Base-by-base conservation (phyloP, 2,113 vertebrate genomes). In the crab-eating macaque (Macaca fascicularis) region DNA sequence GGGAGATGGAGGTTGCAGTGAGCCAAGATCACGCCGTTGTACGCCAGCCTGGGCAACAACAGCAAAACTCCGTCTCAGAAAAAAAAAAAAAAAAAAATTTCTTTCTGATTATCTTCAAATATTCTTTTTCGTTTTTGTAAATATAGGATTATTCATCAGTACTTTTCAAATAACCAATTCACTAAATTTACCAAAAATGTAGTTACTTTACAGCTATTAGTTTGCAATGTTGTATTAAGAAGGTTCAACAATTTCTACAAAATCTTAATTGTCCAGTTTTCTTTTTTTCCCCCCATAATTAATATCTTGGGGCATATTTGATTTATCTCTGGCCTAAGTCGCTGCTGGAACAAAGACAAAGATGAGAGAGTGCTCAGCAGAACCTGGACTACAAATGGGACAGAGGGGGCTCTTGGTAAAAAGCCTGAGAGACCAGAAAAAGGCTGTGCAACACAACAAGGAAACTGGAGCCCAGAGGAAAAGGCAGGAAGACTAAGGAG, bases 31-130 rank as follows among this genome's bases (percentile, higher is more conserved):
- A 6, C 6, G 19, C 52, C 19, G 0, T 20, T 55, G 52, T 19
- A 55, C 19, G 2, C 52, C 19, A 55, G 19, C 19, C 52, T 55
- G 19, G 19, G 52, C 6, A 19, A 55, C 52, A 55, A 55, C 2
- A 55, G 19, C 52, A 55, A 55, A 55, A 20, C 19, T 55, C 52
- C 2, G 6, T 20, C 52, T 20, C 52, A 55, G 6, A 19, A 20
- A 55, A 55, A 55, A 55, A 20, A 52, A 55, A 55, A 52, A 55
- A 55, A 55, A 64, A 12, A 85, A 30, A 48, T 8, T 6, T 38
- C 30, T 87, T 86, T 92, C 70, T 57, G n/a, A 50, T 90, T 80
- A 57, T 67, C 80, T 95, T 89, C 80, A 95, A 95, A 59, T 70
- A 85, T 5, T 83, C 20, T 45, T 82, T 79, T 70, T 40, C 38